phyloP scores from a whole-genome alignment of 1,140 invertebrate species.

The Wasmannia auropunctata region DNA sequence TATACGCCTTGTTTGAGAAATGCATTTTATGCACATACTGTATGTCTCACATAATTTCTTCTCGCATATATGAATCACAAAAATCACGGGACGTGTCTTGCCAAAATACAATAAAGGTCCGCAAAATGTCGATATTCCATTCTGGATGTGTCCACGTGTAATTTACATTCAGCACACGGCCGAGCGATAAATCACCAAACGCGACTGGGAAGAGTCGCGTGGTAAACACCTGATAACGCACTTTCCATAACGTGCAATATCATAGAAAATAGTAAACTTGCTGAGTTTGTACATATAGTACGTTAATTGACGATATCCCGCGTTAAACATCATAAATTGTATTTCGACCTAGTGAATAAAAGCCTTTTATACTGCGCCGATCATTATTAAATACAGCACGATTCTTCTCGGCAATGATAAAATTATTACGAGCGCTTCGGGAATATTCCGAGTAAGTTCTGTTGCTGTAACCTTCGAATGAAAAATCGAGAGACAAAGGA shows the following conservation, averaged over 20 bases:
- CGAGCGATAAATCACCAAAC: conserved; percentile 42
- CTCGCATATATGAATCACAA: background rate
- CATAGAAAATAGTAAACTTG: conserved; percentile 44
- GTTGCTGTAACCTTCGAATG: background rate
- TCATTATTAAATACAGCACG: background rate
- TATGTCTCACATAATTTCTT: conserved; percentile 13
- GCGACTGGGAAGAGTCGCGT: conserved; percentile 9
- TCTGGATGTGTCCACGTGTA: conserved; percentile 36
- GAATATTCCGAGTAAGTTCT: background rate
- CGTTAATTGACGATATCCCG: conserved; percentile 44
- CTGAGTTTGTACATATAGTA: background rate
- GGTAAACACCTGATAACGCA: conserved; percentile 56
- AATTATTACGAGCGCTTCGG: background rate
- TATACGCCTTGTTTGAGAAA: background rate
- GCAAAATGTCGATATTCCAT: conserved; percentile 49
- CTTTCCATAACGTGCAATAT: conserved; percentile 40
- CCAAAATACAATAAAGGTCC: conserved; percentile 43
- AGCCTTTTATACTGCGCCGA: background rate
- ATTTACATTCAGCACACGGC: conserved; percentile 47
- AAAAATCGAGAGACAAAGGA: background rate
- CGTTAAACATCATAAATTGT: conserved; percentile 56
- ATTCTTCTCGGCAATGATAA: background rate
- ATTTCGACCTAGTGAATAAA: conserved; percentile 41
- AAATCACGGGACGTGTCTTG: background rate
- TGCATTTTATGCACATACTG: background rate